These are phyloP conservation scores for Oreochromis niloticus DNA, from an alignment of 2,113 vertebrate species.

Conservation along the genomic window DNA sequence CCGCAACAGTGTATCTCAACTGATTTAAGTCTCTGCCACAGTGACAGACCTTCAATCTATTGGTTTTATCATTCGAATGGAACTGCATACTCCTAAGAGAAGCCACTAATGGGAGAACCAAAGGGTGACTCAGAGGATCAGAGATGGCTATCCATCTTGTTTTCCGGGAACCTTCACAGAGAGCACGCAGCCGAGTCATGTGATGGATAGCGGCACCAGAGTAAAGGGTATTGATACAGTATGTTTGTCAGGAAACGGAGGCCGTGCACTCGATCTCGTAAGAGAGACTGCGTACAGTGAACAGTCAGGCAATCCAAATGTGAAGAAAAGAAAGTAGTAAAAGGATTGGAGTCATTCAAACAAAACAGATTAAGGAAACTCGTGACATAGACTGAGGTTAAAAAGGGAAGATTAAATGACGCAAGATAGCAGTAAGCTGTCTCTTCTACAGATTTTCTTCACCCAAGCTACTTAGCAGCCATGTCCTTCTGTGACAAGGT, in stretches of 20 bases:
- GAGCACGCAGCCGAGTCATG: not conserved
- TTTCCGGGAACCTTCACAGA: conserved; percentile 35
- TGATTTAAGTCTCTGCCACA: conserved; percentile 40
- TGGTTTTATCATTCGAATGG: conserved; percentile 41
- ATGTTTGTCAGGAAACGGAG: conserved; percentile 20
- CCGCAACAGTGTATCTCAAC: conserved; percentile 8
- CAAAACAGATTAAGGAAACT: not conserved
- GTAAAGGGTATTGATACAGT: conserved; percentile 45
- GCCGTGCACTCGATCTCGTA: conserved; percentile 1
- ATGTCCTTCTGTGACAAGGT: not conserved
- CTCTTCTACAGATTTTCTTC: not conserved
- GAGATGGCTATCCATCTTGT: conserved; percentile 47
- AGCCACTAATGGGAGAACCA: conserved; percentile 19
- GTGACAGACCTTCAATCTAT: conserved; percentile 39
- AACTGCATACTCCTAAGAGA: conserved; percentile 8
- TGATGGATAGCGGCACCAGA: conserved; percentile 43
- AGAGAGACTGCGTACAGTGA: not conserved
- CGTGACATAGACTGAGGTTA: not conserved
- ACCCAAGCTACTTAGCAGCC: not conserved
- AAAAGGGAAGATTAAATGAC: not conserved
- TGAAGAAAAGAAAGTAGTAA: not conserved
- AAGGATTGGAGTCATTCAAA: not conserved
- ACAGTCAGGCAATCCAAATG: not conserved
- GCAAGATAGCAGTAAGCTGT: not conserved
- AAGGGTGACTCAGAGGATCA: not conserved